phyloP scores from a whole-genome alignment of 2,113 vertebrate genomes.

The Antechinus flavipes region DNA sequence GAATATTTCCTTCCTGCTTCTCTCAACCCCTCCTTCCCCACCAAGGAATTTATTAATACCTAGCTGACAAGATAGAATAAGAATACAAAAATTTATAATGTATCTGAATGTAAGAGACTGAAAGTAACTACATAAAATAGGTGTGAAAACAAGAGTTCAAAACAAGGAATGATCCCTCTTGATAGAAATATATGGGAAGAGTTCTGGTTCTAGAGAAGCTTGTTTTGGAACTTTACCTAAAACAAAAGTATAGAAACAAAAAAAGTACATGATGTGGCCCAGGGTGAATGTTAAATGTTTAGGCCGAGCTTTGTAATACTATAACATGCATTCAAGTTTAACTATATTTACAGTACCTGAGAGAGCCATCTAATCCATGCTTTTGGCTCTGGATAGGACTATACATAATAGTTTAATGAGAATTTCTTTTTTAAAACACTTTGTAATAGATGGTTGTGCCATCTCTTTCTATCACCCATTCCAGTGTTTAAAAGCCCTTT shows the following conservation, averaged over 20 bases:
- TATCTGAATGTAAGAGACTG: neutral
- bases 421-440: conserved; percentile 20
- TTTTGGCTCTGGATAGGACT: neutral
- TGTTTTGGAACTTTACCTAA: neutral
- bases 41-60: neutral
- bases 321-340: neutral
- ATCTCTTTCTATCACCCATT: conserved; percentile 3
- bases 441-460: neutral
- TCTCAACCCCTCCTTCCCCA: neutral
- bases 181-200: neutral
- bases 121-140: neutral
- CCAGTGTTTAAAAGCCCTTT: conserved; percentile 2
- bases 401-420: neutral
- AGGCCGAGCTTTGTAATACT: neutral
- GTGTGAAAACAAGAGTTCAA: neutral
- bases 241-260: neutral
- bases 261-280: neutral
- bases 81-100: neutral
- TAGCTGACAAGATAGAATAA: neutral
- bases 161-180: neutral
- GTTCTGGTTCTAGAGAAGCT: neutral
- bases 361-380: neutral
- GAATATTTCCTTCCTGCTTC: neutral
- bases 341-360: neutral
- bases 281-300: neutral